A percentile compares a stretch with the other conserved stretches of the same genome.
phyloP scores from a whole-genome alignment of 2,888 invertebrate species.

The Cepaea hortensis region DNA sequence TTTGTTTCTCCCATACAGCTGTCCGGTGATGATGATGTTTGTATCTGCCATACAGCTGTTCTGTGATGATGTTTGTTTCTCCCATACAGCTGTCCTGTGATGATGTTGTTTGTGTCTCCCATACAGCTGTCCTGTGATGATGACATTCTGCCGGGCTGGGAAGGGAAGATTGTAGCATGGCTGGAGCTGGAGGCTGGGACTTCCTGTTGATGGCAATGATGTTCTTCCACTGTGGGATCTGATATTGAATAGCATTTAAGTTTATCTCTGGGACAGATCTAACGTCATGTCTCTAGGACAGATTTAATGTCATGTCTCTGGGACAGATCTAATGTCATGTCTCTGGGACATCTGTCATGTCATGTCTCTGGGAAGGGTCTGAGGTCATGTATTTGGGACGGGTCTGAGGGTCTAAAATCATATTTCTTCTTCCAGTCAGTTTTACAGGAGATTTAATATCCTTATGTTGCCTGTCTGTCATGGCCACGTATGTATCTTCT shows the following conservation, averaged over 20 bases:
- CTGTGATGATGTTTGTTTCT: no score
- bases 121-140: constrained; percentile 73
- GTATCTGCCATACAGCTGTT: no score
- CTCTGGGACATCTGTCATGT: neutral
- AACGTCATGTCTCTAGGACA: neutral
- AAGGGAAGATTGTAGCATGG: constrained; percentile 78
- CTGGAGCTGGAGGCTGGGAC: constrained; percentile 74
- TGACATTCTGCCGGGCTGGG: constrained; percentile 77
- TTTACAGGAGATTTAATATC: no score
- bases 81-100: neutral
- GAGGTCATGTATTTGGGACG: no score
- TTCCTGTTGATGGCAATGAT: constrained; percentile 8
- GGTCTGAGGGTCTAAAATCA: no score
- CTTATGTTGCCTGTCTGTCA: no score
- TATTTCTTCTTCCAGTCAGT: no score
- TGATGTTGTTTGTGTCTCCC: neutral
- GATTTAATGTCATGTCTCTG: neutral
- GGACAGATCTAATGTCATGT: neutral
- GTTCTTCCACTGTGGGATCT: neutral
- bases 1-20: no score
- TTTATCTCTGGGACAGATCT: neutral
- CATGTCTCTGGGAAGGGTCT: no score
- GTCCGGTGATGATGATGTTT: no score
- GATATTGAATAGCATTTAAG: neutral
- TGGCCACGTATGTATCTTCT: no score